A percentile compares a stretch with the other conserved stretches of the same genome.
phyloP scores from a whole-genome alignment of 2,797 vertebrate species.

The Pagetopsis macropterus region DNA sequence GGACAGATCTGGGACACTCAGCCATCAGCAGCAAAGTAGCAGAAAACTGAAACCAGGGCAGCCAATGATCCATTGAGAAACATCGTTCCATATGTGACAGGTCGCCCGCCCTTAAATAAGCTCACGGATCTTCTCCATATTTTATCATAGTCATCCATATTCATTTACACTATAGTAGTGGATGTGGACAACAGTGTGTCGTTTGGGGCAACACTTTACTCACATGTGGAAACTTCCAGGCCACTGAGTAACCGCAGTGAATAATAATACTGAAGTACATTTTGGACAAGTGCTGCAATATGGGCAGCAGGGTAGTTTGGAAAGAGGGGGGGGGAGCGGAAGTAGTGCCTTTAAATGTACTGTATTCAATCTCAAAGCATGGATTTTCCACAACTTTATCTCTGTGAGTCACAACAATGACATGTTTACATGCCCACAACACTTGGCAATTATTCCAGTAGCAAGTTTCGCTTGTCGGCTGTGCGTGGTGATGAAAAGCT shows the following conservation, averaged over 20 bases:
- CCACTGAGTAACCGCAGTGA: conserved; percentile 33
- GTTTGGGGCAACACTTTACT: conserved; percentile 19
- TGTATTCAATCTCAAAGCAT: conserved; percentile 35
- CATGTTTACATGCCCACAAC: conserved; percentile 10
- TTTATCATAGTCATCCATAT: conserved; percentile 70
- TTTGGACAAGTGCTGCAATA: conserved; percentile 4
- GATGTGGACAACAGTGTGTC: conserved; percentile 18
- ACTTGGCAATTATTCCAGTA: background rate
- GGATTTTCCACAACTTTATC: conserved; percentile 26
- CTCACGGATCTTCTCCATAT: conserved; percentile 60
- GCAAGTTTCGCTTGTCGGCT: too few relatives aligned
- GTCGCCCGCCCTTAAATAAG: conserved; percentile 70
- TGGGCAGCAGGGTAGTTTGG: conserved; percentile 8
- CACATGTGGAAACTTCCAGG: conserved; percentile 34
- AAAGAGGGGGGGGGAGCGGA: conserved; percentile 10
- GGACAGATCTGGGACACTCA: conserved; percentile 77
- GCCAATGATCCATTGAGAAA: conserved; percentile 64
- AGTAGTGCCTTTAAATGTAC: conserved; percentile 55
- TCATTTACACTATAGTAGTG: conserved; percentile 30
- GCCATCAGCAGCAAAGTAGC: conserved; percentile 49
- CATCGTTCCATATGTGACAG: conserved; percentile 63
- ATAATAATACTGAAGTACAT: conserved; percentile 24
- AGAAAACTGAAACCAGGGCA: conserved; percentile 72
- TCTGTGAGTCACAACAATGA: conserved; percentile 34
- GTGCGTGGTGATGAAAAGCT: too few relatives aligned